Evolutionary conservation across 2,888 invertebrate genomes (phyloP).

Genomic region (Endotricha flammealis): DNA sequence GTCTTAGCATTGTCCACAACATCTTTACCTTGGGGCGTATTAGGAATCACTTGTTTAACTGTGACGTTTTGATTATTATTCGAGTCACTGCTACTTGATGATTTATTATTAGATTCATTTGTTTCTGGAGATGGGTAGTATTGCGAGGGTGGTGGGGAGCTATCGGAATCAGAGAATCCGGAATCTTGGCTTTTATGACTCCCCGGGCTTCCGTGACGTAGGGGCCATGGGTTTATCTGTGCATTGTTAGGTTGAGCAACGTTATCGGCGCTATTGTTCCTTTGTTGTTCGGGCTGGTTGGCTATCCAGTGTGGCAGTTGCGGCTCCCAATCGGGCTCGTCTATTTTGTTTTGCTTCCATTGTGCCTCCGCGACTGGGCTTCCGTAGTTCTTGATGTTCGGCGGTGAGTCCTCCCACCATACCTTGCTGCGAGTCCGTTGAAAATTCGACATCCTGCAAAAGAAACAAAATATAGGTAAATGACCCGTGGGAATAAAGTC

Average conservation of each 20-base stretch:
- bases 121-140: constrained; percentile 56
- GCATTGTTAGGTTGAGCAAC: constrained; percentile 49
- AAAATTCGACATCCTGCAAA: constrained; percentile 81
- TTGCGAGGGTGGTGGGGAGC: constrained; percentile 75
- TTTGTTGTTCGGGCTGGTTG: constrained; percentile 60
- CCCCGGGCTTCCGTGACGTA: constrained; percentile 73
- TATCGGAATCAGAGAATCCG: constrained; percentile 88
- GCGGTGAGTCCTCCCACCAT: constrained; percentile 80
- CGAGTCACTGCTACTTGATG: constrained; percentile 62
- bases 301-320: constrained; percentile 74
- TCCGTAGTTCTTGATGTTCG: constrained; percentile 46
- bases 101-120: constrained; percentile 52
- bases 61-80: constrained; percentile 70
- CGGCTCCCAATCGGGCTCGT: constrained; percentile 69
- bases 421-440: constrained; percentile 83
- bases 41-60: constrained; percentile 68
- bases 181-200: constrained; percentile 89
- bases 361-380: constrained; percentile 43
- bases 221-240: constrained; percentile 64
- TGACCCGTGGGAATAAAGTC: constrained; percentile 54
- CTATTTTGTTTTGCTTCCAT: constrained; percentile 49
- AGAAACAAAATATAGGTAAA: constrained; percentile 30
- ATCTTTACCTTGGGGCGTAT: constrained; percentile 45
- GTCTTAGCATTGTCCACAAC: constrained; percentile 45
- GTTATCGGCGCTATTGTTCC: constrained; percentile 57